Base-by-base conservation (phyloP, 2,113 vertebrate genomes). In the Atrichornis clamosus region DNA sequence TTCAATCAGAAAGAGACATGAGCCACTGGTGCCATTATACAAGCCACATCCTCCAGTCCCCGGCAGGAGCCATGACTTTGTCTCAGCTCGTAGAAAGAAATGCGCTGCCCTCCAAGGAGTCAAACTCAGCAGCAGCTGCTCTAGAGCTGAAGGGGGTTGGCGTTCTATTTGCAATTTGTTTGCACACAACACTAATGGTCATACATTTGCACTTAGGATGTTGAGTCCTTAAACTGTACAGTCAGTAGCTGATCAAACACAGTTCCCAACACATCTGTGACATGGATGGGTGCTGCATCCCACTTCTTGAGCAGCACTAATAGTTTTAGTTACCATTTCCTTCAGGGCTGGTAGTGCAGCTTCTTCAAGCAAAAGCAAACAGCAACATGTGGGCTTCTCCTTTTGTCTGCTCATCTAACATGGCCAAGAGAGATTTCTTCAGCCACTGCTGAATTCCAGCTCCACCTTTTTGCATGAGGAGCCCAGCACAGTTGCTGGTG, bases 91-190 rank as follows among this genome's bases (percentile, higher is more conserved):
- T 18, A 77, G 59, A 87, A 85, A 42, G 33, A 64, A 83, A 84
- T 11, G 13, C 26, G 18, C 1, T 84, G 49, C 37, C 21, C 24
- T 89, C 49, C 0, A 0, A 85, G 62, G 1, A 73, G 58, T 64
- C 67, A 80, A 72, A n/a, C 37, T 70, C 56, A 55, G 21, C 55
- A 80, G 16, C 50, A 60, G 19, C 55, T 85, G 39, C 33, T 65
- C 55, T 46, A 52, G 44, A 91, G 21, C 24, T 74, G 33, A 42
- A 39, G 24, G 18, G 56, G 21, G 12, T 9, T 74, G 33, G 39
- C 84, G 60, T 41, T 88, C 49, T 74, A 39, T 42, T 80, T 86
- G 27, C 28, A 52, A 24, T 63, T 87, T 0, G 0, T 69, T 49
- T 87, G 62, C 22, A 74, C 21, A 20, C 28, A 35, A 1, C 27